Conservation (phyloP, 2,113 vertebrate species). For the Clupea harengus region DNA sequence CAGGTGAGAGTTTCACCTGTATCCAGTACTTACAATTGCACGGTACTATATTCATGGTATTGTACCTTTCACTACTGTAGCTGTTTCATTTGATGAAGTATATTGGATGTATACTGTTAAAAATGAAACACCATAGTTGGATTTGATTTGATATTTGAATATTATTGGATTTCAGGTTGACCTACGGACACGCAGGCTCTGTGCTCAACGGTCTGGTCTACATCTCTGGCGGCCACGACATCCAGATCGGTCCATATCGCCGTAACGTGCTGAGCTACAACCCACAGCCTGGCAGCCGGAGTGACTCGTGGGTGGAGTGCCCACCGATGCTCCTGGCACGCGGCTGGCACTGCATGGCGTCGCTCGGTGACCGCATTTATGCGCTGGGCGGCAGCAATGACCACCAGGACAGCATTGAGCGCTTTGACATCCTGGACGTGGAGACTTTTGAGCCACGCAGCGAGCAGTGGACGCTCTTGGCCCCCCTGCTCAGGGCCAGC, state of each 20-base stretch:
- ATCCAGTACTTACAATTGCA: background rate
- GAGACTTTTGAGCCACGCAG: constrained; percentile 85
- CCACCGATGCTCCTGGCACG: constrained; percentile 83
- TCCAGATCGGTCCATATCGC: constrained; percentile 89
- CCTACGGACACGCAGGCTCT: constrained; percentile 87
- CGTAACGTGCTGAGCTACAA: constrained; percentile 89
- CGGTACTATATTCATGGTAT: no score
- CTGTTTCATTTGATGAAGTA: no score
- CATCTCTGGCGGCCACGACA: constrained; percentile 93
- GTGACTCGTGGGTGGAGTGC: constrained; percentile 80
- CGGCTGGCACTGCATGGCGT: constrained; percentile 97
- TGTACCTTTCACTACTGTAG: no score
- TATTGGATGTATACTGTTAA: no score
- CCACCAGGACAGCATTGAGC: constrained; percentile 84
- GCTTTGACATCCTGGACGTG: constrained; percentile 87
- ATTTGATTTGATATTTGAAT: no score
- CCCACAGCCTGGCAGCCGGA: constrained; percentile 54
- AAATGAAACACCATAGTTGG: no score
- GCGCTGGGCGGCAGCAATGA: constrained; percentile 90
- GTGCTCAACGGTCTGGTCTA: constrained; percentile 84
- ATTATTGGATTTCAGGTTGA: constrained; percentile 72
- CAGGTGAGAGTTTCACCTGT: constrained; percentile 62
- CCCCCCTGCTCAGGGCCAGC: constrained; percentile 82
- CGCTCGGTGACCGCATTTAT: constrained; percentile 82
- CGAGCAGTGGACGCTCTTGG: constrained; percentile 86